Evolutionary conservation across 2,113 vertebrate genomes (phyloP), one percentile per base, ranked within the genome.

Genomic region (Melospiza georgiana): DNA sequence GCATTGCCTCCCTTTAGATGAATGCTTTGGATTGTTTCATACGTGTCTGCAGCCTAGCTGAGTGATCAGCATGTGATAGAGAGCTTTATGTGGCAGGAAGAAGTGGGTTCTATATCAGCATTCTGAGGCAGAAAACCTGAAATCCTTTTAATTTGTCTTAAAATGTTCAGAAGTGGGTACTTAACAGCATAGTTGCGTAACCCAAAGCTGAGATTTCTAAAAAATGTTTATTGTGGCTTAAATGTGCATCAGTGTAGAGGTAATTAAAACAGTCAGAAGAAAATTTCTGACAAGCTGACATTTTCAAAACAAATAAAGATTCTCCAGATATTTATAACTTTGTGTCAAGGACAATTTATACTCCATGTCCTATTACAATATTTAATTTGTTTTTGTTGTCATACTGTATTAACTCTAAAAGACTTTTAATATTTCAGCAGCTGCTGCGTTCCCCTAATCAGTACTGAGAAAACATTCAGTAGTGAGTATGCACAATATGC

Each of bases 361-460:
- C 57, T 94, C 68, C 46, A 22, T 94, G 94, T 92, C 94, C 84
- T 87, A 94, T 92, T 96, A 95, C 95, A 97, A 95, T 93, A 95
- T 97, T 95, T 92, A 95, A 93, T 97, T 96, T 97, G 93, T 77
- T 96, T 96, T 96, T 96, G 92, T 96, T 95, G 95, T 94, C 95
- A 94, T 95, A 89, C 23, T 90, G 44, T 93, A 89, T 97, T 95
- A 96, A 49, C 69, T 96, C 82, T 90, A 89, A 89, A 94, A 92
- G 85, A 84, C 84, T 94, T 95, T 27, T 90, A 93, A 94, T 96
- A 89, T 95, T 93, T 95, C 84, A 93, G 83, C 88, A 95, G 76
- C 92, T 94, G 92, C 80, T 94, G 62, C 43, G 39, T 82, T 93
- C 62, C 54, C 68, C 79, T 73, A 75, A 35, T 90, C 83, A 90